Base-by-base conservation (phyloP, 1,140 invertebrate genomes). In the Eumaeus atala region DNA sequence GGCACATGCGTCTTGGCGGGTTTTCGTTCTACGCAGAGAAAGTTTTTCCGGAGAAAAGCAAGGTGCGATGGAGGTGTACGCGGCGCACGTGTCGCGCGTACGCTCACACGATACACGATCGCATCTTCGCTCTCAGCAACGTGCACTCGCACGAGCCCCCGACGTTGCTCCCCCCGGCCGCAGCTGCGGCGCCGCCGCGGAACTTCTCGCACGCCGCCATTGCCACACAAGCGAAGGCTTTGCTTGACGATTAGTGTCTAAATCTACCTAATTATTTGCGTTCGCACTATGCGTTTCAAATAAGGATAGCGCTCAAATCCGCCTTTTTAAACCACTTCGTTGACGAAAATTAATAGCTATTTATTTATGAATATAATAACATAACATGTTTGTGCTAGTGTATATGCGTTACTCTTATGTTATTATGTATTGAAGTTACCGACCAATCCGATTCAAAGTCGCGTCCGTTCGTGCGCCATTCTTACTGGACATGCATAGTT, bases 1-100 rank as follows among this genome's bases (percentile, higher is more conserved):
- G 87, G 50, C 87, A 88, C 58, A 80, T 88, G 82, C 77, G 82
- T 53, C 78, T 88, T 38, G 74, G 77, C 40, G 87, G 87, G 9
- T 88, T 87, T 62, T 84, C 85, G 21, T 88, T 88, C 74, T 88
- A 88, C 58, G 84, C 85, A 12, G 87, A 88, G 71, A 88, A 88
- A 65, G 84, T 85, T 47, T 87, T 87, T 56, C 85, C 80, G 0
- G 84, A 88, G 69, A 87, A 87, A 67, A 87, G 70, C 56, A 87
- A 87, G 69, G 85, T 88, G 66, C 74, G 87, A 18, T 88, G 87
- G 87, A 74, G 87, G 14, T 88, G 87, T 61, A 88, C 87, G 51
- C 65, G 87, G 50, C 75, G 87, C n/a, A 88, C 86, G 11, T 88
- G 87, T 54, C 82, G 85, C 7, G 87, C 87, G 11, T 88, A 88